Evolutionary conservation across 2,113 vertebrate genomes (phyloP), one percentile per base, ranked within the genome.

Genomic region (Centrocercus urophasianus): DNA sequence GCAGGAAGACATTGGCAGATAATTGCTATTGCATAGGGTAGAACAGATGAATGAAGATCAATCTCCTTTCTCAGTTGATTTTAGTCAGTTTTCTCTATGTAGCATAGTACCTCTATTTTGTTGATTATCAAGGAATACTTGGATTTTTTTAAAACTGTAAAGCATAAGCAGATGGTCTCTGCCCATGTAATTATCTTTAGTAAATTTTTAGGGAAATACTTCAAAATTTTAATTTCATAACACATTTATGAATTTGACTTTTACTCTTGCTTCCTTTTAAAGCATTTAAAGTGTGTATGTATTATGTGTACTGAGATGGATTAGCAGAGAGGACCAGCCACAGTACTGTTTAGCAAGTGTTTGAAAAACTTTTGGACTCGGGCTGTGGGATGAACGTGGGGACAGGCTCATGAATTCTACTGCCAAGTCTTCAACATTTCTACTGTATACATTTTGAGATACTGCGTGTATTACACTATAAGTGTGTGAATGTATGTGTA

Each of bases 241-340:
- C 18, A 15, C 15, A 12, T 57, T 83, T 48, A 43, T 70, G 42
- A 70, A 73, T 43, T 36, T 13, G 20, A 59, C 27, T 66, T 77
- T 10, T 86, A 61, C 20, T 48, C 36, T 81, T 66, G 4, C 10
- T 6, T 82, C 16, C 17, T 87, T 82, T 69, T 84, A 61, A 65
- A 54, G 25, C 3, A 0, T 1, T 24, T 48, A 24, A 48, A 50
- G 7, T 3, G 3, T 38, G 17, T 8, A 5, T 57, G 17, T 11
- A 38, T 45, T 20, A 5, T 56, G 1, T 10, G 7, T 76, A 59
- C 32, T 21, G 64, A 60, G 21, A 42, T 1, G 2, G 50, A 8
- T 48, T 47, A 40, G 47, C 11, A n/a, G 59, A 27, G 18, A 21
- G 30, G 4, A 2, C 4, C 25, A 34, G 40, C 34, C 25, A 20